A percentile compares a stretch with the other conserved stretches of the same genome.
These are phyloP conservation scores for Ceraclea dissimilis DNA, from an alignment of 2,888 invertebrate genomes.

Conservation along the genomic window DNA sequence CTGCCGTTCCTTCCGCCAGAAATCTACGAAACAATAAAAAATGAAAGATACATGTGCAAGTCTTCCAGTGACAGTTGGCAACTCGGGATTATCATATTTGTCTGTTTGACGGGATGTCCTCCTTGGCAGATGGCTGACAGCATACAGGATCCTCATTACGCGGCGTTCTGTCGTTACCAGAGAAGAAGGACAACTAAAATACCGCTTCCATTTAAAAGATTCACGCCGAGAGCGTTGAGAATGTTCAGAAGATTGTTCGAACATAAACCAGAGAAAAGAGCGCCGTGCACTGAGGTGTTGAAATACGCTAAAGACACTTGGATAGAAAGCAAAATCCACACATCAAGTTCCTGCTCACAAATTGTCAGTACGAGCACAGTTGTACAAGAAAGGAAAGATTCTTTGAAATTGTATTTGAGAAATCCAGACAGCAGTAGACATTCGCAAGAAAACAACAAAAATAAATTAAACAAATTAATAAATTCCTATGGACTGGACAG, in stretches of 20 bases:
- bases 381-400: conserved; percentile 39
- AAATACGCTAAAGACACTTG: conserved; percentile 56
- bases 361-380: conserved; percentile 31
- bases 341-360: conserved; percentile 44
- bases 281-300: conserved; percentile 49
- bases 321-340: conserved; percentile 46
- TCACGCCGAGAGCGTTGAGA: conserved; percentile 60
- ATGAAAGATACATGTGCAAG: conserved; percentile 59
- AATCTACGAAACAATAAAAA: conserved; percentile 50
- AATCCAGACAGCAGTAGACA: conserved; percentile 44
- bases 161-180: conserved; percentile 59
- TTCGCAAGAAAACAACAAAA: conserved; percentile 47
- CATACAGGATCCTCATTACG: conserved; percentile 63
- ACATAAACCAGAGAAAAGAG: conserved; percentile 58
- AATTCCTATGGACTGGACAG: conserved; percentile 57
- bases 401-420: conserved; percentile 42
- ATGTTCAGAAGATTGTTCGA: conserved; percentile 64
- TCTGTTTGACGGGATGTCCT: conserved; percentile 59
- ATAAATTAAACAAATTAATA: conserved; percentile 45
- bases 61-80: conserved; percentile 69
- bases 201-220: conserved; percentile 51
- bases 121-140: conserved; percentile 67
- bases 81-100: conserved; percentile 62
- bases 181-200: conserved; percentile 54
- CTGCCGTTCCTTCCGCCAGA: conserved; percentile 54